phyloP scores from a whole-genome alignment of 2,797 vertebrate genomes.

The Danionella dracula region DNA sequence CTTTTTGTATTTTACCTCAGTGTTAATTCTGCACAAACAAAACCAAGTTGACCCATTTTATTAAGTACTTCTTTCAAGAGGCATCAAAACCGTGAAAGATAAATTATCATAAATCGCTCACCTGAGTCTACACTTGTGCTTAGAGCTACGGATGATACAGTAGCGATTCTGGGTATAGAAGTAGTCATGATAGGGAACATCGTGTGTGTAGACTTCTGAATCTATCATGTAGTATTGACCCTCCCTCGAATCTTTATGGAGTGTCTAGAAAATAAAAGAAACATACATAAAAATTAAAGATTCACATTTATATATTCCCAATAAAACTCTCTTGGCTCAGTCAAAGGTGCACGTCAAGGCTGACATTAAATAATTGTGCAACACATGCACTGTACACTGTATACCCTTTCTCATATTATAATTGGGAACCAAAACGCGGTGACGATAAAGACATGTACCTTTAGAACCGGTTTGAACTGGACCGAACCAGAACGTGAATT shows the following conservation, averaged over 20 bases:
- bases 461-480: too few species aligned
- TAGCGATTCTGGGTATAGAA: constrained; percentile 92
- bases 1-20: constrained; percentile 92
- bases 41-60: not conserved
- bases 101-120: too few species aligned
- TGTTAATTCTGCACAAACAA: constrained; percentile 72
- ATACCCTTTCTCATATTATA: too few species aligned
- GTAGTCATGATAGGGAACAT: constrained; percentile 95
- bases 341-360: too few species aligned
- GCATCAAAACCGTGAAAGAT: not conserved
- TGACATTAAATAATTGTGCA: too few species aligned
- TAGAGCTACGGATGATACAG: constrained; percentile 79
- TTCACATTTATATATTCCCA: too few species aligned
- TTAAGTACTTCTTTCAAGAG: not conserved
- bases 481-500: too few species aligned
- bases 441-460: too few species aligned
- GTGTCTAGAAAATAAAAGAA: constrained; percentile 60
- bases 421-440: too few species aligned
- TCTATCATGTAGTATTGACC: constrained; percentile 83
- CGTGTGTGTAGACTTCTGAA: constrained; percentile 84
- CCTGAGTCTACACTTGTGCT: constrained; percentile 85
- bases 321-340: too few species aligned
- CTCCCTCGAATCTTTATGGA: constrained; percentile 84
- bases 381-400: too few species aligned
- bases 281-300: not conserved